phyloP scores from a whole-genome alignment of 2,797 vertebrate genomes.

The Phrynocephalus vlangalii region DNA sequence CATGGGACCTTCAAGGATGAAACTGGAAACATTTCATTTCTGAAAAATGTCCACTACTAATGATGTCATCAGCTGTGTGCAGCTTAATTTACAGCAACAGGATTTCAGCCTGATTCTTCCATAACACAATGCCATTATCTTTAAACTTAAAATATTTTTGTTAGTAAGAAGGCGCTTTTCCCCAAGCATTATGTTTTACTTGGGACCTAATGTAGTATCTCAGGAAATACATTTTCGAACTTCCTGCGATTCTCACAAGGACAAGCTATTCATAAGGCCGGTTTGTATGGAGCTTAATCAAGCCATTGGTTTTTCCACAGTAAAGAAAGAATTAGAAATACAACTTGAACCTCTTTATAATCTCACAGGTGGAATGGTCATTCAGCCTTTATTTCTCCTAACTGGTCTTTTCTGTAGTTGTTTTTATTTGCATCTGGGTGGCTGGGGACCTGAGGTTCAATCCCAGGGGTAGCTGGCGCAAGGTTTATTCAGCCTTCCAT shows the following conservation, averaged over 20 bases:
- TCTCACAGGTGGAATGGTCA: background rate
- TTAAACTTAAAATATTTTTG: background rate
- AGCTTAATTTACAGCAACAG: too few species aligned
- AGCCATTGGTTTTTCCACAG: background rate
- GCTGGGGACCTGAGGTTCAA: background rate
- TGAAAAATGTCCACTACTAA: too few species aligned
- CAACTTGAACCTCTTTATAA: background rate
- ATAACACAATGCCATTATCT: background rate
- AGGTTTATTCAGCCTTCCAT: too few species aligned
- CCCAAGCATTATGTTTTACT: background rate
- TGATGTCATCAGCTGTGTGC: too few species aligned
- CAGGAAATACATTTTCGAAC: too few species aligned
- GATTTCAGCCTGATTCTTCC: too few species aligned
- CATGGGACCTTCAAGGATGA: too few species aligned
- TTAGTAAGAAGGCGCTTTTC: background rate
- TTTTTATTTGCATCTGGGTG: conserved; percentile 18
- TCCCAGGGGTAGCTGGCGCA: too few species aligned
- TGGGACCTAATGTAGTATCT: too few species aligned
- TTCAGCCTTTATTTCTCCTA: background rate
- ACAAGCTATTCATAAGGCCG: too few species aligned
- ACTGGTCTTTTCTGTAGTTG: background rate
- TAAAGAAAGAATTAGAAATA: conserved; percentile 7
- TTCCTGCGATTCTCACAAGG: too few species aligned
- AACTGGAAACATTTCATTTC: too few species aligned
- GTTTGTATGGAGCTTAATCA: background rate